These are phyloP conservation scores for Camelus dromedarius DNA, from an alignment of 2,113 vertebrate genomes.

Conservation along the genomic window DNA sequence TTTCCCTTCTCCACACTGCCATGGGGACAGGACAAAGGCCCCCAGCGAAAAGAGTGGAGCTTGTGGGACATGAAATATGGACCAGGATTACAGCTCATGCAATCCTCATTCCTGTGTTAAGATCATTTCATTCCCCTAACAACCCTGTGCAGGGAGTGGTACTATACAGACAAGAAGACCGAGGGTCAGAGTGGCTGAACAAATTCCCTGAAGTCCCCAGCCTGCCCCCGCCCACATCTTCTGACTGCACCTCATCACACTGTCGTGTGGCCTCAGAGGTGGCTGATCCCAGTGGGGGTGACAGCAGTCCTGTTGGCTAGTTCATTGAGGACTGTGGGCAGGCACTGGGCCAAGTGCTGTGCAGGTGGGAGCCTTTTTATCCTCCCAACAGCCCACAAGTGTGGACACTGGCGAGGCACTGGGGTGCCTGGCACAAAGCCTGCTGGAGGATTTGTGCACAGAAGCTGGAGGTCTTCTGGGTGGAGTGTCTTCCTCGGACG, in stretches of 20 bases:
- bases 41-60: not conserved
- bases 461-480: not conserved
- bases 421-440: not conserved
- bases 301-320: fast-evolving
- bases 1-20: not conserved
- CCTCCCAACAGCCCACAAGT: fast-evolving
- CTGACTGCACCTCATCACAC: fast-evolving
- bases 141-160: fast-evolving
- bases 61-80: not conserved
- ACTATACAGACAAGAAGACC: not conserved
- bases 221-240: fast-evolving
- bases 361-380: not conserved
- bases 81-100: not conserved
- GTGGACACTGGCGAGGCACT: fast-evolving
- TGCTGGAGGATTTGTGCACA: fast-evolving
- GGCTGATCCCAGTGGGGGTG: fast-evolving
- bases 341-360: fast-evolving
- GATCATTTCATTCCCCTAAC: too few relatives aligned
- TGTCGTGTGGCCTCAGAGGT: fast-evolving
- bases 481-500: fast-evolving
- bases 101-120: not conserved
- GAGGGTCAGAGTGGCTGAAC: not conserved
- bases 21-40: not conserved
- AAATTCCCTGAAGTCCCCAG: not conserved
- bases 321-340: not conserved